These are phyloP conservation scores for Charadrius vociferus DNA, from an alignment of 2,113 vertebrate genomes.

Conservation along the genomic window DNA sequence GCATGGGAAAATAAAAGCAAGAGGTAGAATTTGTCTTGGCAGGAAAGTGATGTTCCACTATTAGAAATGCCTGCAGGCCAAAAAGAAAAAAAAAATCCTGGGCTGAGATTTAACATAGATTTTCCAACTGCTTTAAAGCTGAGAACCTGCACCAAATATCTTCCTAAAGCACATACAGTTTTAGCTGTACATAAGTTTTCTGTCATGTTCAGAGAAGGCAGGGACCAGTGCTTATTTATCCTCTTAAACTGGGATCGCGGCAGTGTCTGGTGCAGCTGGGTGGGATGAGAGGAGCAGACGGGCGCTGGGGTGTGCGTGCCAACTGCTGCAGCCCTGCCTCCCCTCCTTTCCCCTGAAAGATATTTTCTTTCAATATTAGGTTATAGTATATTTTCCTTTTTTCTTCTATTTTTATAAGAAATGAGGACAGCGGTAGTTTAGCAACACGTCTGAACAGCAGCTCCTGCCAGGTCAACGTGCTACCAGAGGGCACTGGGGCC, in stretches of 20 bases:
- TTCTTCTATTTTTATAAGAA: not conserved
- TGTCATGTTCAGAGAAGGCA: not conserved
- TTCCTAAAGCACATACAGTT: not conserved
- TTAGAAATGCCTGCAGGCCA: constrained; percentile 55
- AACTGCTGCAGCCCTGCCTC: not conserved
- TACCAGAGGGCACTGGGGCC: not conserved
- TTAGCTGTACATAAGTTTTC: not conserved
- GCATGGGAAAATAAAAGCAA: constrained; percentile 65
- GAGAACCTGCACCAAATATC: not conserved
- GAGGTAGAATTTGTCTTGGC: constrained; percentile 64
- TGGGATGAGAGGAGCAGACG: not conserved
- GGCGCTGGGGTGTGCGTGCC: not conserved
- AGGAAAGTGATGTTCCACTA: constrained; percentile 54
- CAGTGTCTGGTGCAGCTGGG: not conserved
- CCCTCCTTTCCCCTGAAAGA: not conserved
- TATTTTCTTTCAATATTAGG: not conserved
- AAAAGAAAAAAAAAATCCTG: not conserved
- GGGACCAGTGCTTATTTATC: not conserved
- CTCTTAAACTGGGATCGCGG: not conserved
- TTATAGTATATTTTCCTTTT: not conserved
- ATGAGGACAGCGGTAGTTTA: not conserved
- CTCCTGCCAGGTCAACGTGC: not conserved
- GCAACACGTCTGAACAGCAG: not conserved
- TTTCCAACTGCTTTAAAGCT: constrained; percentile 11
- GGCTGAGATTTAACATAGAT: constrained; percentile 23